phyloP scores from a whole-genome alignment of 2,113 vertebrate species.

The Oceanites oceanicus region DNA sequence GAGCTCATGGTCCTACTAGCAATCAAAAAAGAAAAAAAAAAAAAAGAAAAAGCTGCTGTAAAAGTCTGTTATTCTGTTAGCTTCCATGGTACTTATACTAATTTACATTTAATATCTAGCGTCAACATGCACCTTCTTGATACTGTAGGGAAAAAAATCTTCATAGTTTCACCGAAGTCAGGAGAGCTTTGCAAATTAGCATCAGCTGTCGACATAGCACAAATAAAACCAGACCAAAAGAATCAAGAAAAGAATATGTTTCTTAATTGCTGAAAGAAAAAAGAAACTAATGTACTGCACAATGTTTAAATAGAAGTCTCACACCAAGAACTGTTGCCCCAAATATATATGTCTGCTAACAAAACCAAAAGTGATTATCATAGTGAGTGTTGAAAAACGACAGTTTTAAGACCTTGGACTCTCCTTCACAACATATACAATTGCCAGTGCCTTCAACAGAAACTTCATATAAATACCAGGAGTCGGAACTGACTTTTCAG shows the following conservation, averaged over 20 bases:
- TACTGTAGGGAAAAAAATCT: background rate
- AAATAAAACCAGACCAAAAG: background rate
- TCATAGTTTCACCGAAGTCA: background rate
- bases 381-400: background rate
- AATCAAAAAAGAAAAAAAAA: background rate
- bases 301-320: background rate
- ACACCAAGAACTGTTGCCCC: background rate
- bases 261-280: background rate
- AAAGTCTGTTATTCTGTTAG: background rate
- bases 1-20: background rate
- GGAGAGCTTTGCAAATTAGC: background rate
- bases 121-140: background rate
- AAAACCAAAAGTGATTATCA: background rate
- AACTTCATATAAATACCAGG: constrained; percentile 15
- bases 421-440: background rate
- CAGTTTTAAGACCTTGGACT: constrained; percentile 32
- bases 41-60: background rate
- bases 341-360: background rate
- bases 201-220: background rate
- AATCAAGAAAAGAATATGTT: background rate
- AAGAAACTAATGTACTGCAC: background rate
- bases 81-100: background rate
- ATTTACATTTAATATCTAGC: background rate
- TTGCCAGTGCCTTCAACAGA: constrained; percentile 16
- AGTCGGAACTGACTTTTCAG: constrained; percentile 18